phyloP scores from a whole-genome alignment of 2,113 vertebrate genomes.

The Herpetotheres cachinnans region DNA sequence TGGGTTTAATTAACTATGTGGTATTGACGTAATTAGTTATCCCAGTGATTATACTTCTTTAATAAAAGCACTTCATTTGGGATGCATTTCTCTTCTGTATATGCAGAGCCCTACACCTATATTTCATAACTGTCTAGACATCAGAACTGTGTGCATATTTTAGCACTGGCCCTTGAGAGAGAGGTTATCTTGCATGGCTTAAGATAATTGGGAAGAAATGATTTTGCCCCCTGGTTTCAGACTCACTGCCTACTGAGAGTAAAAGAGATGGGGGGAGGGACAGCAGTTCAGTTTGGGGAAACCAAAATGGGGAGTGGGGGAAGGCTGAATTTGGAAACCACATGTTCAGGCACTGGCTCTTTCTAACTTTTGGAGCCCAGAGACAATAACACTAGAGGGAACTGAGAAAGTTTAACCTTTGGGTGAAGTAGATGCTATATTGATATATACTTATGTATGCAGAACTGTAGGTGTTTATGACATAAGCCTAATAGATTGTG shows the following conservation, averaged over 20 bases:
- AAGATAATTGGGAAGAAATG: conserved; percentile 76
- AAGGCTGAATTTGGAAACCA: conserved; percentile 46
- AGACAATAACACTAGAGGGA: conserved; percentile 21
- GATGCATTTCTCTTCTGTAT: conserved; percentile 63
- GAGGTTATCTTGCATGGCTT: conserved; percentile 70
- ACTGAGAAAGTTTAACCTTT: conserved; percentile 35
- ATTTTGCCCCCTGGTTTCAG: conserved; percentile 73
- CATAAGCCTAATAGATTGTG: background rate
- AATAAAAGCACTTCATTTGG: conserved; percentile 79
- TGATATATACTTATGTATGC: background rate
- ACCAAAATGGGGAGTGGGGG: conserved; percentile 2
- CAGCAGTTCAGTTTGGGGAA: conserved; percentile 25
- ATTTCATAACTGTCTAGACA: conserved; percentile 76
- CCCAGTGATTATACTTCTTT: conserved; percentile 75
- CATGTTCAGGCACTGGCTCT: conserved; percentile 8
- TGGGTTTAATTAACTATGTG: conserved; percentile 82
- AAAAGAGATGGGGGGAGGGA: conserved; percentile 25
- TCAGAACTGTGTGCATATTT: conserved; percentile 65
- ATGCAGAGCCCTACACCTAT: conserved; percentile 53
- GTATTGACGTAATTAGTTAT: conserved; percentile 80
- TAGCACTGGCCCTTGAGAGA: conserved; percentile 63
- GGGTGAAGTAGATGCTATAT: background rate
- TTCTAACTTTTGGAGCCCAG: conserved; percentile 28
- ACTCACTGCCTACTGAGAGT: conserved; percentile 7
- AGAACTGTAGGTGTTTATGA: background rate